A percentile compares a stretch with the other conserved stretches of the same genome.
phyloP scores from a whole-genome alignment of 2,113 vertebrate genomes.

The Tragelaphus buxtoni region DNA sequence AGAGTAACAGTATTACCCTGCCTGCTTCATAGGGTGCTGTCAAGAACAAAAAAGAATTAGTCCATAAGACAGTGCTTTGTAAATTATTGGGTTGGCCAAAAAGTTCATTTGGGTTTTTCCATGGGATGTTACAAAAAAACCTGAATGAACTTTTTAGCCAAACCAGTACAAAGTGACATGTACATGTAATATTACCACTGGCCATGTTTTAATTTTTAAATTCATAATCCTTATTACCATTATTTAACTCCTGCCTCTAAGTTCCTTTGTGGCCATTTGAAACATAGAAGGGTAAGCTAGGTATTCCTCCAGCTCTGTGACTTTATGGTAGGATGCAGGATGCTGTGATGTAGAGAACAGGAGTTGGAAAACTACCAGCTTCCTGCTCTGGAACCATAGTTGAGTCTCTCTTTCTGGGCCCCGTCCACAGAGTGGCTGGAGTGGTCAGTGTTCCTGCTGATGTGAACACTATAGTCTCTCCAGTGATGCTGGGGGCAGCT shows the following conservation, averaged over 20 bases:
- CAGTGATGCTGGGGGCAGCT: constrained; percentile 80
- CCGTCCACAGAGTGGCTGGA: constrained; percentile 86
- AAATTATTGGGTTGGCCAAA: neutral
- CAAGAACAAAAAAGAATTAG: neutral
- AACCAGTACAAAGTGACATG: neutral
- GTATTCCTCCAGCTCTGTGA: neutral
- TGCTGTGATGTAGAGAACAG: neutral
- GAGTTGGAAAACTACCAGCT: constrained; percentile 74
- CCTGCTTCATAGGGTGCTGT: neutral
- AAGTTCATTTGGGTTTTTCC: neutral
- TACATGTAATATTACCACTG: neutral
- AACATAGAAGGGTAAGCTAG: neutral
- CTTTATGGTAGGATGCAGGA: neutral
- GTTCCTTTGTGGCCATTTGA: neutral
- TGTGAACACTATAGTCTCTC: constrained; percentile 86
- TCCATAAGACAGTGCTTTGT: neutral
- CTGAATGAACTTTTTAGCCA: neutral
- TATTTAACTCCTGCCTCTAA: neutral
- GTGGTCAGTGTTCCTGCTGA: constrained; percentile 88
- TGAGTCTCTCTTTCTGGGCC: constrained; percentile 83
- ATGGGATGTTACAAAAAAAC: neutral
- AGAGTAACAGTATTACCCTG: neutral
- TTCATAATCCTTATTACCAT: neutral
- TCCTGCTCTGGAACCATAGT: constrained; percentile 84
- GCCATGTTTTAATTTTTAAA: neutral